Evolutionary conservation across 2,888 invertebrate species (phyloP), one percentile per base, ranked within the genome.

Genomic region (Andrena haemorrhoa): DNA sequence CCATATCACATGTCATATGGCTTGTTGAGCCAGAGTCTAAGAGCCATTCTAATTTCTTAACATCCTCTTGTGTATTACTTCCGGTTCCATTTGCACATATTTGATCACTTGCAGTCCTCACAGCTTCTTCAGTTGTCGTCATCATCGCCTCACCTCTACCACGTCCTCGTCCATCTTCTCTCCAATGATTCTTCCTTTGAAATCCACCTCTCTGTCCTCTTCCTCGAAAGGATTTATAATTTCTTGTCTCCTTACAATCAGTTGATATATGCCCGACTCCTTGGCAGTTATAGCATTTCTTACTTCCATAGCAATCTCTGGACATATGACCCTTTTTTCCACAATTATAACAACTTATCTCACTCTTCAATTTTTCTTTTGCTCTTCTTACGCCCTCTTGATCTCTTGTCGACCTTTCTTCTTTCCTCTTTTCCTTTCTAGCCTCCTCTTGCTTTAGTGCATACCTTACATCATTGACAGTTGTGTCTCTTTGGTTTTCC

Each of bases 21-120:
- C 75, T 75, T 7, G 75, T 75, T 10, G 69, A 61, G 12, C 75
- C 69, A 16, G 68, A 68, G 8, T 75, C 75, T 12, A 75, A n/a
- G 16, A 74, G 31, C 35, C 72, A 74, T 1, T 12, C 8, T 10
- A 41, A n/a, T 31, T 35, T 29, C 64, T 64, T 31, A 7, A 5
- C 7, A 1, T 5, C 23, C 31, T 33, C 35, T 41, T 65, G 35
- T n/a, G 10, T 23, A 12, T 47, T 26, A 4, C 35, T 47, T 5
- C 2, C 2, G 7, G n/a, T 60, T 31, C 7, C n/a, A 31, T 31
- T 60, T 5, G 2, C 7, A 0, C n/a, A 2, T 49, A 29, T 23
- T 0, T n/a, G 16, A 16, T 64, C 73, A 35, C 12, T n/a, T 4
- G 60, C 60, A n/a, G n/a, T 75, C 63, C 29, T 63, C 12, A 69